Evolutionary conservation across 2,113 vertebrate genomes (phyloP).

Genomic region (Hippocampus guttulatus): DNA sequence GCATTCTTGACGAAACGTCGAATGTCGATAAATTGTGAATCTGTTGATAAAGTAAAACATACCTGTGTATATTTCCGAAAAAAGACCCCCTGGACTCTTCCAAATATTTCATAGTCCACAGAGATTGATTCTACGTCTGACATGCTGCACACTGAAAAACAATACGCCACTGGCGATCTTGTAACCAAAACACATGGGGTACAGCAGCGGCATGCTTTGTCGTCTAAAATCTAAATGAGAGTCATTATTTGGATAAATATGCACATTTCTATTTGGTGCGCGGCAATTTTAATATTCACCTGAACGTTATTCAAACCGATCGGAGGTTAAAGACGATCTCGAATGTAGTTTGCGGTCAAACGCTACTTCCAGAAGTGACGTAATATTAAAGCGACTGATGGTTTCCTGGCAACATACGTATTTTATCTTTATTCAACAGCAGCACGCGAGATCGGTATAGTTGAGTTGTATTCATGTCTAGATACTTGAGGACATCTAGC

Average conservation of each 20-base stretch:
- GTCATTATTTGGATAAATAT: neutral
- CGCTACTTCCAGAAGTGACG: conserved; percentile 18
- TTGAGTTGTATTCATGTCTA: conserved; percentile 37
- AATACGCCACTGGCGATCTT: neutral
- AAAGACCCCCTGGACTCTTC: conserved; percentile 91
- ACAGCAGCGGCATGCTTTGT: neutral
- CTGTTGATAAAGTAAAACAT: conserved; percentile 20
- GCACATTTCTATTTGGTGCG: too few species aligned
- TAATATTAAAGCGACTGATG: neutral
- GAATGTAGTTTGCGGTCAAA: neutral
- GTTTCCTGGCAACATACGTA: conserved; percentile 61
- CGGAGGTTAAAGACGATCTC: neutral
- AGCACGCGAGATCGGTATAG: neutral
- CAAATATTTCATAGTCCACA: conserved; percentile 88
- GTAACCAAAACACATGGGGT: neutral
- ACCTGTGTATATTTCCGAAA: conserved; percentile 95
- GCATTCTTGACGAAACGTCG: neutral
- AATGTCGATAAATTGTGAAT: neutral
- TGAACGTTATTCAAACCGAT: neutral
- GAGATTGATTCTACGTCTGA: conserved; percentile 77
- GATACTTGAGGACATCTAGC: neutral
- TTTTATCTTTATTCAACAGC: neutral
- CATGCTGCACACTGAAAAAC: conserved; percentile 67
- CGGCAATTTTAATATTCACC: conserved; percentile 16
- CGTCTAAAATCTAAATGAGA: neutral